Evolutionary conservation across 1,140 invertebrate genomes (phyloP).

Genomic region (Bombus superbus): DNA sequence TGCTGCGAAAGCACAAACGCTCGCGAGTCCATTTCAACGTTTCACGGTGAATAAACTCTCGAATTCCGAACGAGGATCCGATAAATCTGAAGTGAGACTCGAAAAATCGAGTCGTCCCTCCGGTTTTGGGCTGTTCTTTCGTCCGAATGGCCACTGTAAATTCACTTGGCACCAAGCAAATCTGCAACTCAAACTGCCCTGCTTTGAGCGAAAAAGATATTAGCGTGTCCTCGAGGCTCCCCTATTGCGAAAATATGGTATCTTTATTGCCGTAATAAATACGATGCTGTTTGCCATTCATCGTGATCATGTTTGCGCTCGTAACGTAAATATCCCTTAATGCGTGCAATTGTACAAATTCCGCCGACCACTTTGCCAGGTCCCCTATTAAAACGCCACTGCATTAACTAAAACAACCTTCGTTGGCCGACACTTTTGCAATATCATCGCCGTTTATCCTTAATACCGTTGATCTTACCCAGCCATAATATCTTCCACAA

Average conservation of each 20-base stretch:
- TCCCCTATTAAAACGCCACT: neutral
- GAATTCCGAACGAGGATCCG: neutral
- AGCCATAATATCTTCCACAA: neutral
- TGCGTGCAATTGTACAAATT: constrained; percentile 12
- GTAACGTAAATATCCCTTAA: constrained; percentile 57
- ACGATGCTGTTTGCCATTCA: constrained; percentile 27
- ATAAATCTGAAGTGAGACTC: neutral
- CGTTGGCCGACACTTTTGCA: neutral
- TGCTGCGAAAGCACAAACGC: neutral
- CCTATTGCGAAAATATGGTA: neutral
- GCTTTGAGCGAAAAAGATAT: constrained; percentile 15
- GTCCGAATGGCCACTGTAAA: constrained; percentile 23
- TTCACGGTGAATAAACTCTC: neutral
- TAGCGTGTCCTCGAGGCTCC: neutral
- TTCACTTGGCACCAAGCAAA: constrained; percentile 24
- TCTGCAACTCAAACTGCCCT: neutral
- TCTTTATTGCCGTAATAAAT: constrained; percentile 39
- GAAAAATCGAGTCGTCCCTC: neutral
- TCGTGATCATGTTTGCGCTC: neutral
- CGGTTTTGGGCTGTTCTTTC: neutral
- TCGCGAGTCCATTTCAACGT: neutral
- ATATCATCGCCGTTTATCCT: neutral
- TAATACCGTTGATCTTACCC: neutral
- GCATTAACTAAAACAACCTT: neutral
- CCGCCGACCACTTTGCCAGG: neutral